phyloP scores from a whole-genome alignment of 2,113 vertebrate genomes.

The Chloebia gouldiae region DNA sequence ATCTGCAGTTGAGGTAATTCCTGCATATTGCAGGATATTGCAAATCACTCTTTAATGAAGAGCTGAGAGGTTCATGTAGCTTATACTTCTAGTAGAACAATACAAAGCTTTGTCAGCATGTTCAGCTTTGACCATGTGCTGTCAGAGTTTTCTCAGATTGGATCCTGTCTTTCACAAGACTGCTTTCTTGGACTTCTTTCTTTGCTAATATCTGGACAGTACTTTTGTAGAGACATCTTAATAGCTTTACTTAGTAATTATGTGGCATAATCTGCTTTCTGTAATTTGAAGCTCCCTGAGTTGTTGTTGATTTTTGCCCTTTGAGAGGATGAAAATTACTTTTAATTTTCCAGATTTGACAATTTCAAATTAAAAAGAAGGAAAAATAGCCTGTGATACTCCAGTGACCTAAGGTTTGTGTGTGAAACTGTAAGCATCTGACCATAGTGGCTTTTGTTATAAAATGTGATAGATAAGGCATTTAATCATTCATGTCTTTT shows the following conservation, averaged over 20 bases:
- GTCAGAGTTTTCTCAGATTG: background rate
- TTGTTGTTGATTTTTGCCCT: background rate
- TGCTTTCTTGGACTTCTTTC: background rate
- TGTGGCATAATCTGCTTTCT: background rate
- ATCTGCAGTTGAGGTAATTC: background rate
- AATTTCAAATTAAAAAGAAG: background rate
- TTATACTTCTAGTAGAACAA: background rate
- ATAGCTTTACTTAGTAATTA: background rate
- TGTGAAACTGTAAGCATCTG: background rate
- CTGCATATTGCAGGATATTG: too few species aligned
- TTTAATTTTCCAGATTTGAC: background rate
- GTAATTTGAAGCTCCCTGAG: background rate
- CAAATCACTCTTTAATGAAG: background rate
- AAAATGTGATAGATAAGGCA: background rate
- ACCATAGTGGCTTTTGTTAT: background rate
- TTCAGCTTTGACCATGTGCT: background rate
- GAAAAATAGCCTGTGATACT: background rate
- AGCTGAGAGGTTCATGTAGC: background rate
- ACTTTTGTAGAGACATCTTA: background rate
- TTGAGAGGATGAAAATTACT: background rate
- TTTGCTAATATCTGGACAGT: background rate
- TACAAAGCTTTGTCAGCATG: background rate
- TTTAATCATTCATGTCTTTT: background rate
- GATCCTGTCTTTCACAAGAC: background rate
- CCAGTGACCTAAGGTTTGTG: background rate